Evolutionary conservation across 2,113 vertebrate species (phyloP).

Genomic region (Mellivora capensis): DNA sequence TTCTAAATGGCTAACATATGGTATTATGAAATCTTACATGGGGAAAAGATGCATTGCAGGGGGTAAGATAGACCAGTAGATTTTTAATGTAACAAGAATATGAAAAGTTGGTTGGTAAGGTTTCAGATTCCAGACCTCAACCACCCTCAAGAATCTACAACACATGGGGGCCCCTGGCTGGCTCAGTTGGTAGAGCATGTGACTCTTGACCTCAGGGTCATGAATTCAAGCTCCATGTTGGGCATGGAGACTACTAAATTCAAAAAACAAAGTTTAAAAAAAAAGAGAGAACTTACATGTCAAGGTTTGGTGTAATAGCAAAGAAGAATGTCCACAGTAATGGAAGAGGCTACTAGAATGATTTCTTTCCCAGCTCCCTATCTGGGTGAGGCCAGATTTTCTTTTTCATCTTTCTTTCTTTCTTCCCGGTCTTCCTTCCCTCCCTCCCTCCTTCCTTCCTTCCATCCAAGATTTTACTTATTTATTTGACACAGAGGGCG

Average conservation of each 20-base stretch:
- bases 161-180: not conserved
- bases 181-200: not conserved
- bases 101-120: not conserved
- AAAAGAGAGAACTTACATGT: not conserved
- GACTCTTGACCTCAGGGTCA: too few species aligned
- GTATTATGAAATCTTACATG: not conserved
- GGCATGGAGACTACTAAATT: not conserved
- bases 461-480: too few species aligned
- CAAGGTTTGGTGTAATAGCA: not conserved
- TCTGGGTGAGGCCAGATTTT: not conserved
- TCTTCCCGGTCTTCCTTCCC: too few species aligned
- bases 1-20: not conserved
- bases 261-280: not conserved
- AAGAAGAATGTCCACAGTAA: not conserved
- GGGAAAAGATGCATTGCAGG: not conserved
- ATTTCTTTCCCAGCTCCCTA: too few species aligned
- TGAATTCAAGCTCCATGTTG: too few species aligned
- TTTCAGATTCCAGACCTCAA: not conserved
- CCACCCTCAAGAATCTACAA: not conserved
- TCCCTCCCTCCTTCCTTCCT: too few species aligned
- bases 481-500: too few species aligned
- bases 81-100: not conserved
- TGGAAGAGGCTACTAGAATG: not conserved
- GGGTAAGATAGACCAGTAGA: rapidly evolving
- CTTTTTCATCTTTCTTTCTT: not conserved